Percentiles rank a stretch among this genome's conserved stretches.
phyloP scores from a whole-genome alignment of 2,113 vertebrate genomes.

The Balaenoptera acutorostrata region DNA sequence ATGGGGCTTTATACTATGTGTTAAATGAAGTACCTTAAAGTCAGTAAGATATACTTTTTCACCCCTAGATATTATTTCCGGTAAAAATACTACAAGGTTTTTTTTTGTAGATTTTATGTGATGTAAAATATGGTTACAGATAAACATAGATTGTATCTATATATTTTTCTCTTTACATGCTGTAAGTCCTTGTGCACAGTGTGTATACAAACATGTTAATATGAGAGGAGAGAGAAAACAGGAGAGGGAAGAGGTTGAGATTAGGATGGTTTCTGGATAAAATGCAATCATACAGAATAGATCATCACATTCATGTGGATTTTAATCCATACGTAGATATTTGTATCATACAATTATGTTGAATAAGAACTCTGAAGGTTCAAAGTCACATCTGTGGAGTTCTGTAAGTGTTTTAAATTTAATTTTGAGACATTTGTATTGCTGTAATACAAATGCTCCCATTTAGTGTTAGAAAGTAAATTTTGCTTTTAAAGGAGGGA shows the following conservation, averaged over 20 bases:
- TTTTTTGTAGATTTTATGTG: not conserved
- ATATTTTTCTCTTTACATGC: not conserved
- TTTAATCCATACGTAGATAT: not conserved
- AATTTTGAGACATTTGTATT: not conserved
- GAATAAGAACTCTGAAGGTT: not conserved
- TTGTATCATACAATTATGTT: not conserved
- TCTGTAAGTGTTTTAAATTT: constrained; percentile 6
- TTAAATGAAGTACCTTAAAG: constrained; percentile 45
- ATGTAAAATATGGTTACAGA: not conserved
- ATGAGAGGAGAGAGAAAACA: not conserved
- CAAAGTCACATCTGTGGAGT: not conserved
- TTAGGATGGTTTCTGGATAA: not conserved
- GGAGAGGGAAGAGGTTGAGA: not conserved
- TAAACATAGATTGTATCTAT: not conserved
- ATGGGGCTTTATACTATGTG: not conserved
- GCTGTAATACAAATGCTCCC: not conserved
- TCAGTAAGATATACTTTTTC: constrained; percentile 46
- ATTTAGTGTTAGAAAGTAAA: not conserved
- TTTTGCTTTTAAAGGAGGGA: not conserved
- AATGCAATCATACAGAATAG: not conserved
- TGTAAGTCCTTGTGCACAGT: not conserved
- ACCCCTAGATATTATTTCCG: constrained; percentile 12
- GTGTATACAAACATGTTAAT: not conserved
- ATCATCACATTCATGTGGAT: not conserved
- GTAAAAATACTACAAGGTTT: constrained; percentile 36